Percentiles rank a stretch among this genome's conserved stretches.
phyloP scores from a whole-genome alignment of 2,113 vertebrate species.

The Taxidea taxus region DNA sequence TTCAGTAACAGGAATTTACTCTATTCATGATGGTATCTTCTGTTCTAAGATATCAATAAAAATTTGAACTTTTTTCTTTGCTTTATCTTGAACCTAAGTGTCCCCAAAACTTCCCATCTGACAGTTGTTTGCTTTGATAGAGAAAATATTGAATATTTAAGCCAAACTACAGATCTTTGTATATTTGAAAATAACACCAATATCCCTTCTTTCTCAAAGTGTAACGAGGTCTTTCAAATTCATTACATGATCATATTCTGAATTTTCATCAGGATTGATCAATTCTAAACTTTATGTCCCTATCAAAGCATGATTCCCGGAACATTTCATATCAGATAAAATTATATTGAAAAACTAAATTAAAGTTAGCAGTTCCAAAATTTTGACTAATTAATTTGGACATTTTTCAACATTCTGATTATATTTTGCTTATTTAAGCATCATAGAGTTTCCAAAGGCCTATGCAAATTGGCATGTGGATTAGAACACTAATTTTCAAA shows the following conservation, averaged over 20 bases:
- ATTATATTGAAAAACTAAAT: slow-evolving; percentile 51
- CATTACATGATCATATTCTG: background rate
- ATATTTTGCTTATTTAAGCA: slow-evolving; percentile 46
- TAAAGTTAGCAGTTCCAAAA: slow-evolving; percentile 48
- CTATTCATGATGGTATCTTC: background rate
- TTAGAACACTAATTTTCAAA: slow-evolving; percentile 37
- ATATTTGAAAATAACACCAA: background rate
- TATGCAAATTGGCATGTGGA: background rate
- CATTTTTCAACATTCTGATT: slow-evolving; percentile 68
- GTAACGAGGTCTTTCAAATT: background rate
- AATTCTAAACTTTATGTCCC: background rate
- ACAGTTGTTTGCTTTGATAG: background rate
- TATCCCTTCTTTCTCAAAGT: background rate
- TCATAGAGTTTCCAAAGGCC: slow-evolving; percentile 8
- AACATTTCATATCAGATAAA: slow-evolving; percentile 32
- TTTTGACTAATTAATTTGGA: slow-evolving; percentile 68
- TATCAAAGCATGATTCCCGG: background rate
- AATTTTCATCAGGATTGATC: background rate
- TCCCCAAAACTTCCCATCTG: background rate
- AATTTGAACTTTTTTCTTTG: background rate
- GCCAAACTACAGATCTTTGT: background rate
- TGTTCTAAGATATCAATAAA: background rate
- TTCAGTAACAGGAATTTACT: background rate
- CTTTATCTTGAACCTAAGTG: background rate
- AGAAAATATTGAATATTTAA: background rate